Evolutionary conservation across 2,888 invertebrate genomes (phyloP), one percentile per base, ranked within the genome.

Genomic region (Drosophila histrio): DNA sequence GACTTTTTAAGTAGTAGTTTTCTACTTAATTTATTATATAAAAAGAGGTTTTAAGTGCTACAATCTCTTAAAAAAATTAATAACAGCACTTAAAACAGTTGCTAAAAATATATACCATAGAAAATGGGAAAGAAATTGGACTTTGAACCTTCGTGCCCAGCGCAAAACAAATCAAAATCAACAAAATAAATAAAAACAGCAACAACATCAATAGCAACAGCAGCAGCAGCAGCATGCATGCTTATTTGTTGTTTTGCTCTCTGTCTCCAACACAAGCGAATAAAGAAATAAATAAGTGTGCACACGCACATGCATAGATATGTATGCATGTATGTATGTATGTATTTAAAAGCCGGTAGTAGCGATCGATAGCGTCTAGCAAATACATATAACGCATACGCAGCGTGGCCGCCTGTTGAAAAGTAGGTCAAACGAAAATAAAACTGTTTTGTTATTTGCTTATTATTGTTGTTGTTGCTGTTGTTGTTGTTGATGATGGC

Each of bases 311-410:
- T 28, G 57, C 38, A 64, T 67, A 67, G 75, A 72, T 67, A n/a
- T n/a, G n/a, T n/a, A n/a, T n/a, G n/a, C n/a, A n/a, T n/a, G n/a
- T n/a, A n/a, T n/a, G n/a, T n/a, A n/a, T n/a, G n/a, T n/a, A n/a
- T n/a, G n/a, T n/a, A 62, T 70, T 53, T 67, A 86, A 87, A 86
- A 64, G 82, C 82, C 82, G 82, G 82, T 80, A 86, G 82, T 80
- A 86, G 77, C 60, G 65, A 47, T 72, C 68, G n/a, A n/a, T n/a
- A n/a, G n/a, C n/a, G 73, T 59, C 61, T 75, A 60, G 70, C 36
- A 54, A 36, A 65, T 8, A 30, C 13, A 62, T 76, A 77, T 65
- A 70, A 83, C 67, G 87, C 66, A 83, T 82, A 76, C 74, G 84
- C 46, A 62, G 64, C 63, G 64, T 82, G 41, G 68, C 56, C 66